Evolutionary conservation across 2,888 invertebrate species (phyloP).

Genomic region (Gastrophysa polygoni): DNA sequence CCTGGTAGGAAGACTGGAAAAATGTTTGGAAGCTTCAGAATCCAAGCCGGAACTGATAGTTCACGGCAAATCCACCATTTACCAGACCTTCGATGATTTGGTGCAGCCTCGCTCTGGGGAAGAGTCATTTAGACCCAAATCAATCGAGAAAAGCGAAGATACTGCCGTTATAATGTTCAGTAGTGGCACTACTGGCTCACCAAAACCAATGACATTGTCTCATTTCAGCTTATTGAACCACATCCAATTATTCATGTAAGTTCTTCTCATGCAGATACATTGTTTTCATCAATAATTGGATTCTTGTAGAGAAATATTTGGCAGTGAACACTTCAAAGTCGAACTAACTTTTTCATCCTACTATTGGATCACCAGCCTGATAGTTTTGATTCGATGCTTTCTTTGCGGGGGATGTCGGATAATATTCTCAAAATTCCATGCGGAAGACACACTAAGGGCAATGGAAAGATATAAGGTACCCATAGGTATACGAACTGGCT

Average conservation of each 20-base stretch:
- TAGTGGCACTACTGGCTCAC: slow-evolving; percentile 50
- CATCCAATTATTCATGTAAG: neutral
- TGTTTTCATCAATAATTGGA: too few relatives aligned
- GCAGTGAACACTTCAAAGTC: neutral
- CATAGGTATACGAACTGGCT: too few relatives aligned
- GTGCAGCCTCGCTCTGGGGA: slow-evolving; percentile 20
- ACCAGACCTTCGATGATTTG: slow-evolving; percentile 28
- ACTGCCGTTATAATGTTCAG: slow-evolving; percentile 48
- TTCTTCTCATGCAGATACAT: neutral
- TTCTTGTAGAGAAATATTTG: neutral
- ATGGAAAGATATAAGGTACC: slow-evolving; percentile 43
- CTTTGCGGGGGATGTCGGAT: slow-evolving; percentile 40
- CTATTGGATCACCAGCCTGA: slow-evolving; percentile 47
- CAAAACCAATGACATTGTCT: slow-evolving; percentile 47
- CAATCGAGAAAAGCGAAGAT: slow-evolving; percentile 30
- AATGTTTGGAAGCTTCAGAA: slow-evolving; percentile 28
- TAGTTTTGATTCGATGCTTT: slow-evolving; percentile 35
- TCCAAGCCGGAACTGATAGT: slow-evolving; percentile 37
- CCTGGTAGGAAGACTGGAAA: slow-evolving; percentile 31
- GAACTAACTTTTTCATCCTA: slow-evolving; percentile 31
- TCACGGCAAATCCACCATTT: slow-evolving; percentile 36
- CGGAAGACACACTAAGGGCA: slow-evolving; percentile 32
- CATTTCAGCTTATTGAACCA: slow-evolving; percentile 24
- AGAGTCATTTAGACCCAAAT: slow-evolving; percentile 36
- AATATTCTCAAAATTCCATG: slow-evolving; percentile 34